Evolutionary conservation across 1,140 invertebrate genomes (phyloP).

Genomic region (Radopholus similis): DNA sequence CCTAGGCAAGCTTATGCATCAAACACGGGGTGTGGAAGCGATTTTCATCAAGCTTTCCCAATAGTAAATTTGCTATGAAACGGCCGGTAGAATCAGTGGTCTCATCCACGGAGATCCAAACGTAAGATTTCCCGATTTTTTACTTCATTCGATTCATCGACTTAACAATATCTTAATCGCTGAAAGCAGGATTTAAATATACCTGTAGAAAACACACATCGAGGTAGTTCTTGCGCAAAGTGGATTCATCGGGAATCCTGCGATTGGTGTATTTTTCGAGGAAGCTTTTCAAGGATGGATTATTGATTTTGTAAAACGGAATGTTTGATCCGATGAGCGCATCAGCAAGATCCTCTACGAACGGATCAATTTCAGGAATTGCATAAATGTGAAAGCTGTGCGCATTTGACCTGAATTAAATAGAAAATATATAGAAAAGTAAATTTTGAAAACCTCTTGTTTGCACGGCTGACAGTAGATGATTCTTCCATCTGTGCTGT

Average conservation of each 20-base stretch:
- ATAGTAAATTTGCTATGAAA: too few species aligned
- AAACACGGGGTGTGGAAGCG: too few species aligned
- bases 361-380: not conserved
- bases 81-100: too few species aligned
- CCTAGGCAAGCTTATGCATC: too few species aligned
- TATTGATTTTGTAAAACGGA: not conserved
- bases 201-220: not conserved
- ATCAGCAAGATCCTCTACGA: not conserved
- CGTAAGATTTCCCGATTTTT: too few species aligned
- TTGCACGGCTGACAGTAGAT: not conserved
- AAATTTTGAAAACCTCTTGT: not conserved
- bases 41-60: too few species aligned
- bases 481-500: not conserved
- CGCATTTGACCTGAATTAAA: not conserved
- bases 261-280: not conserved
- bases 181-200: too few species aligned
- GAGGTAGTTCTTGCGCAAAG: not conserved
- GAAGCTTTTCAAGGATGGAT: not conserved
- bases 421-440: not conserved
- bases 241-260: not conserved
- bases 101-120: too few species aligned
- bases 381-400: not conserved
- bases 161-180: too few species aligned
- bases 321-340: constrained; percentile 4
- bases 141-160: too few species aligned